Base-by-base conservation (phyloP, 2,888 invertebrate genomes). In the Anoplius nigerrimus region DNA sequence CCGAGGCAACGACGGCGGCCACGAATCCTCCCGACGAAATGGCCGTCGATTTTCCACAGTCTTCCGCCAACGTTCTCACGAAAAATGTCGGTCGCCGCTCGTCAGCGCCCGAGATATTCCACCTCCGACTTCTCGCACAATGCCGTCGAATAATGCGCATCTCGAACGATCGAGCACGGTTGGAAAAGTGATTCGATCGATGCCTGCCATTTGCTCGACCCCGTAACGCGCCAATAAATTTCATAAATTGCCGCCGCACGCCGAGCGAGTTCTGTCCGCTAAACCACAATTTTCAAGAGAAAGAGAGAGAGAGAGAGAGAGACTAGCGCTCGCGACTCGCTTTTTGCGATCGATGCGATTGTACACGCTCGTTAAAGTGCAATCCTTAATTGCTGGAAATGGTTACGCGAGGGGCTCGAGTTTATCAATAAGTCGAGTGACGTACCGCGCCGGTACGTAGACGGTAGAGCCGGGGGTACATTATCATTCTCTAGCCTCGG, bases 371-470 rank as follows among this genome's bases (percentile, higher is more conserved):
- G 46, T 64, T 70, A 70, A 64, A 72, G 64, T 55, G 70, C 64
- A 58, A 72, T 72, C 62, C 51, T 71, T 72, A 70, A 72, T 72
- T 71, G 62, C 59, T 59, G 64, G 51, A 62, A 63, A 72, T 51
- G 61, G 46, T 54, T 63, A 57, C 56, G 62, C 51, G 60, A 13
- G 20, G n/a, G n/a, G 24, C 34, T 34, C 43, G 53, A 54, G 55
- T 65, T 65, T 69, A 69, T 65, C 65, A 53, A 45, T 51, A 54
- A 64, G 48, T 46, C 46, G 21, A 58, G 43, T 34, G 54, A 59
- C 22, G 48, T 2, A 54, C 45, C n/a, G n/a, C n/a, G n/a, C n/a
- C n/a, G n/a, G n/a, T n/a, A n/a, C n/a, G n/a, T n/a, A n/a, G n/a
- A n/a, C n/a, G n/a, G n/a, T n/a, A n/a, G n/a, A n/a, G 51, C 4